Conservation (phyloP, 1,140 invertebrate species). For the Zeugodacus cucurbitae region DNA sequence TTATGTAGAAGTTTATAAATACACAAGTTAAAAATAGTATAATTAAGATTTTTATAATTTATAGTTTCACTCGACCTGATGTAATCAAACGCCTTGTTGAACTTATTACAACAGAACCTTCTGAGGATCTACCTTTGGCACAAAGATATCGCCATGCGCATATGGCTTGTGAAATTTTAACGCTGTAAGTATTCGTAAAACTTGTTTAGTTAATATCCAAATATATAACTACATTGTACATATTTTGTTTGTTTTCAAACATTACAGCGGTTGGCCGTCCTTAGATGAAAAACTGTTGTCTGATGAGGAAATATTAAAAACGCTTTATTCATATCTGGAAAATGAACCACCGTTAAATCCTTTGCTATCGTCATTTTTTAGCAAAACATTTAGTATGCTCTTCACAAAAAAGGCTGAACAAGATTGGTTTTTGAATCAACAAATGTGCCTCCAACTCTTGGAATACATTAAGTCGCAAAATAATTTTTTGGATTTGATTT, state of each 20-base stretch:
- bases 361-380: conserved; percentile 94
- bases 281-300: conserved; percentile 87
- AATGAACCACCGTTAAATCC: conserved; percentile 90
- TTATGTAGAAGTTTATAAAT: no score
- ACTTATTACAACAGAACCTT: conserved; percentile 87
- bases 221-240: background rate
- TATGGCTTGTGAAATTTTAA: conserved; percentile 93
- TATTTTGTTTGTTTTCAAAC: background rate
- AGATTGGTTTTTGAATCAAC: conserved; percentile 93
- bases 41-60: background rate
- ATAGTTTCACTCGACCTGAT: conserved; percentile 84
- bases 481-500: conserved; percentile 85
- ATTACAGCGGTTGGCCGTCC: conserved; percentile 78
- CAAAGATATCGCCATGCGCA: conserved; percentile 90
- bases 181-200: conserved; percentile 64
- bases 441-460: conserved; percentile 89
- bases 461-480: conserved; percentile 89
- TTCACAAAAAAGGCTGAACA: conserved; percentile 78
- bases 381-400: conserved; percentile 90
- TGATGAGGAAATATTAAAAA: conserved; percentile 80
- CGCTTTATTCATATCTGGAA: conserved; percentile 91
- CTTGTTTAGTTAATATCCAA: background rate
- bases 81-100: conserved; percentile 87
- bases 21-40: no score
- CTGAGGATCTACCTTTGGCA: conserved; percentile 79